Percentiles rank a stretch among this genome's conserved stretches.
phyloP scores from a whole-genome alignment of 23 tunicate species.

The Ascidia mentula region DNA sequence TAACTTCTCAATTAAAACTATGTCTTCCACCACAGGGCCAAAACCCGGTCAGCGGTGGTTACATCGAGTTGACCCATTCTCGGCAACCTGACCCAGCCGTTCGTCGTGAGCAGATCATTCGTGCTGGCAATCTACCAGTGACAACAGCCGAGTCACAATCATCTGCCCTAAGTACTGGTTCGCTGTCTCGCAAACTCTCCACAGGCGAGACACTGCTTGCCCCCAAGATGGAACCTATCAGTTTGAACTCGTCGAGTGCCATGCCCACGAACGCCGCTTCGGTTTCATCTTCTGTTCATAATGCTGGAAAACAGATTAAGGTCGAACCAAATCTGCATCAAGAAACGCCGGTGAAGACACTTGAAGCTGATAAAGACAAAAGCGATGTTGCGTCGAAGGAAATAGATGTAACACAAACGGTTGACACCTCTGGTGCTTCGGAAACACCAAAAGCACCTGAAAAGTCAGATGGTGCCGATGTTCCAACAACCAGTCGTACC shows the following conservation, averaged over 20 bases:
- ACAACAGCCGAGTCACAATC: not conserved
- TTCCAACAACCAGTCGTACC: not conserved
- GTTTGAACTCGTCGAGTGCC: not conserved
- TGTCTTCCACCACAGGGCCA: constrained; percentile 26
- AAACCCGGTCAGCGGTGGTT: constrained; percentile 43
- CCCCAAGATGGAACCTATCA: not conserved
- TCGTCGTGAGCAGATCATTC: constrained; percentile 61
- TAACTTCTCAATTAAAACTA: not conserved
- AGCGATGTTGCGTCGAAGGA: not conserved
- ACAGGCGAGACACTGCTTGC: not conserved
- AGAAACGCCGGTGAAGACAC: not conserved
- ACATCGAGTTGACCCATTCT: constrained; percentile 76
- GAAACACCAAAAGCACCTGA: not conserved
- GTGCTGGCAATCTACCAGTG: constrained; percentile 42
- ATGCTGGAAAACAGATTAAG: not conserved
- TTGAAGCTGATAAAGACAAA: not conserved
- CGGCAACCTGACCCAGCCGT: constrained; percentile 68
- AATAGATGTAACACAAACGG: not conserved
- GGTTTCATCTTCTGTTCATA: not conserved
- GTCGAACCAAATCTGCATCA: no score
- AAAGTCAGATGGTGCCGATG: not conserved
- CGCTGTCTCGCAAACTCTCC: not conserved
- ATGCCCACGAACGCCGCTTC: not conserved
- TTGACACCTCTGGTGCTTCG: not conserved
- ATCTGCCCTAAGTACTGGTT: not conserved